phyloP scores from a whole-genome alignment of 2,888 invertebrate species.

The Diachrysia chrysitis region DNA sequence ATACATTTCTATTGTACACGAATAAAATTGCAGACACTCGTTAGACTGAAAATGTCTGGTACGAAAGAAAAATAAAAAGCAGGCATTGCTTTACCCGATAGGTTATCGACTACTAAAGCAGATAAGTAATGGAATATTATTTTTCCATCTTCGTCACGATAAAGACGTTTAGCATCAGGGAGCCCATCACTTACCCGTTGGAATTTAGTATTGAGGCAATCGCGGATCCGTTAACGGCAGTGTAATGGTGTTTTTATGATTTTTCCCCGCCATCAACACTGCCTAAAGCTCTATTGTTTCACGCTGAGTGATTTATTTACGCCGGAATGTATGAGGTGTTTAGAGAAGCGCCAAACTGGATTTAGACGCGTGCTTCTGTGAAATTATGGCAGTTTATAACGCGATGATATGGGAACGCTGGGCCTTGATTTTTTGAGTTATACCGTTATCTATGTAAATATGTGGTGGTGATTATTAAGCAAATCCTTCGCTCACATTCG shows the following conservation, averaged over 20 bases:
- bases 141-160: slow-evolving; percentile 56
- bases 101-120: slow-evolving; percentile 54
- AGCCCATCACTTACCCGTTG: slow-evolving; percentile 33
- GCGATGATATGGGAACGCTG: slow-evolving; percentile 30
- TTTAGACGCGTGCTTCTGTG: slow-evolving; percentile 45
- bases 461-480: background rate
- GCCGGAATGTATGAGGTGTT: slow-evolving; percentile 70
- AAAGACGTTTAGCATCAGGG: slow-evolving; percentile 51
- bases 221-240: slow-evolving; percentile 68
- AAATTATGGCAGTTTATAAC: slow-evolving; percentile 50
- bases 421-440: slow-evolving; percentile 38
- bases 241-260: slow-evolving; percentile 79
- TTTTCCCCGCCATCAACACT: slow-evolving; percentile 64
- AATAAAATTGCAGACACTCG: background rate
- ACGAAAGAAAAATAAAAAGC: slow-evolving; percentile 30
- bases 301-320: slow-evolving; percentile 72
- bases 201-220: slow-evolving; percentile 49
- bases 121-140: slow-evolving; percentile 57
- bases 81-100: slow-evolving; percentile 25
- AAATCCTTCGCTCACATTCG: background rate
- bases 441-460: slow-evolving; percentile 23
- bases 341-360: slow-evolving; percentile 59
- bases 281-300: slow-evolving; percentile 71
- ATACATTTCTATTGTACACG: background rate
- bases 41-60: background rate